Evolutionary conservation across 92 coral and sea anemone genomes (phyloP), one percentile per base, ranked within the genome.

Genomic region (Galaxea fascicularis): DNA sequence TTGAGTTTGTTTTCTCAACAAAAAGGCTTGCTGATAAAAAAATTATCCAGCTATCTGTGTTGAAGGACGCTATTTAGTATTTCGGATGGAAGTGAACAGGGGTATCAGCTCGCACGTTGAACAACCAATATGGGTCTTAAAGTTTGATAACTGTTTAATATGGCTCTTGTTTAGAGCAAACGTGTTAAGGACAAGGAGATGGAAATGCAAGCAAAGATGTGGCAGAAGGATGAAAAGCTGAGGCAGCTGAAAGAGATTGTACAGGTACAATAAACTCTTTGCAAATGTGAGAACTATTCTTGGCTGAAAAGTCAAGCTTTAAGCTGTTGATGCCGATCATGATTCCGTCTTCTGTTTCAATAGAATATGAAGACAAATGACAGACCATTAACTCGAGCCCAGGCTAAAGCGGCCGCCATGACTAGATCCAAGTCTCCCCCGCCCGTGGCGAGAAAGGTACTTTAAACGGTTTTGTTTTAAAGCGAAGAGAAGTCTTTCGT

Each of bases 201-300:
- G 66, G 98, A 96, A 73, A 96, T 96, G 98, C 95, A 94, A 52
- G 90, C 98, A 17, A 94, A 94, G 60, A 93, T 96, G 58, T 92
- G 98, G 93, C 98, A 96, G 85, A 91, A 92, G 49, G 98, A 94
- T 17, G 98, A 96, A 58, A 96, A 96, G 72, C 91, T 96, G 62
- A 63, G 98, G 49, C 98, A 96, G 56, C 92, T 96, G 53, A 96
- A 96, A 79, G 98, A 94, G 52, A 96, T 96, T 44, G 98, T 96
- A 11, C 98, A 96, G 95, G 98, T 91, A 20, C 22, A 15, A n/a
- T 22, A 12, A 11, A 49, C 0, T 15, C 56, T 49, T 49, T 49
- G 41, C 41, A 35, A 35, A 35, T 35, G 2, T 6, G 2, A 2
- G 2, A 35, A 35, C 3, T 35, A 35, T 35, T 35, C 41, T 2